Conservation (phyloP, 2,113 vertebrate genomes). For the Corythoichthys intestinalis region DNA sequence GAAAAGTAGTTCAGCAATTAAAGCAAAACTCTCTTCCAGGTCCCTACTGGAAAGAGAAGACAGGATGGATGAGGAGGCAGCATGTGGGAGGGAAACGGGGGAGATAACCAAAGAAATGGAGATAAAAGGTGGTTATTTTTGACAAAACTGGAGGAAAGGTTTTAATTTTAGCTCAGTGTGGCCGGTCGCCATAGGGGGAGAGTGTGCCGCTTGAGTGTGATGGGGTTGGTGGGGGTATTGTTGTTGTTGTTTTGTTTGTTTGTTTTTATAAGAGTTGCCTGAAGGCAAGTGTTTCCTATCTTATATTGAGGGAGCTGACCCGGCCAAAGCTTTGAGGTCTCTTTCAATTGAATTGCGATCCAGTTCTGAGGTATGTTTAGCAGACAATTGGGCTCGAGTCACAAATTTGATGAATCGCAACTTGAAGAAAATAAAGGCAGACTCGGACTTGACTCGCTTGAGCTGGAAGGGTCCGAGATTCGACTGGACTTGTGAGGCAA, state of each 20-base stretch:
- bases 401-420: too few species aligned
- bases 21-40: slow-evolving; percentile 50
- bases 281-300: slow-evolving; percentile 29
- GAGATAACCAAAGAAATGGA: slow-evolving; percentile 33
- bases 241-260: not conserved
- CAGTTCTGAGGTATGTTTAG: slow-evolving; percentile 18
- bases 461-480: too few species aligned
- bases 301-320: slow-evolving; percentile 24
- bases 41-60: slow-evolving; percentile 41
- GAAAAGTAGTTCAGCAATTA: slow-evolving; percentile 67
- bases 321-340: slow-evolving; percentile 17
- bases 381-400: too few species aligned
- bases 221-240: slow-evolving; percentile 30
- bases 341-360: slow-evolving; percentile 31
- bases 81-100: slow-evolving; percentile 20
- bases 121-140: slow-evolving; percentile 57
- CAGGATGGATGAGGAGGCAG: slow-evolving; percentile 44
- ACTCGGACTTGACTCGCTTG: too few species aligned
- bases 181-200: slow-evolving; percentile 37
- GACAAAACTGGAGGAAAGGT: slow-evolving; percentile 46
- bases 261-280: slow-evolving; percentile 1
- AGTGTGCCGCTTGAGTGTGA: slow-evolving; percentile 27
- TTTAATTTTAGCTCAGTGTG: slow-evolving; percentile 51
- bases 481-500: too few species aligned
- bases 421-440: too few species aligned